Evolutionary conservation across 2,797 vertebrate species (phyloP).

Genomic region (Sebastes hubbsi): DNA sequence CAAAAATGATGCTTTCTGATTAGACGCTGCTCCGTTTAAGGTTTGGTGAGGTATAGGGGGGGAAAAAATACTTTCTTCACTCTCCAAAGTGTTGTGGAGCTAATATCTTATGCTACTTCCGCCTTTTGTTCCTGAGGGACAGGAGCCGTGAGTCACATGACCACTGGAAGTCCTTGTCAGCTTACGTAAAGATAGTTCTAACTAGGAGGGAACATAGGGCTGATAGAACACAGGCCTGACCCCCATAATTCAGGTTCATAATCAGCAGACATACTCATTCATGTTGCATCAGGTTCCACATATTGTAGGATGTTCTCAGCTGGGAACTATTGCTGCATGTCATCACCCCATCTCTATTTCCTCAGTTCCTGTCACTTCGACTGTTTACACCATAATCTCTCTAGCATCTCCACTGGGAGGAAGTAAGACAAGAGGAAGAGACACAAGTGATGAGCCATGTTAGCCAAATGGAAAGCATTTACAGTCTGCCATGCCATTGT

Average conservation of each 20-base stretch:
- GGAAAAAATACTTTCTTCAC: too few relatives aligned
- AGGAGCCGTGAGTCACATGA: not conserved
- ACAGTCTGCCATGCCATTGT: not conserved
- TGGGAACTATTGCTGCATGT: not conserved
- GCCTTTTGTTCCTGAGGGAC: too few relatives aligned
- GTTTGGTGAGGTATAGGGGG: not conserved
- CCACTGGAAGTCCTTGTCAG: not conserved
- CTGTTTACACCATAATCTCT: not conserved
- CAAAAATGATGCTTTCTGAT: not conserved
- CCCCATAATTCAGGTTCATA: not conserved
- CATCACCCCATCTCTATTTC: not conserved
- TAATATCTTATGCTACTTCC: too few relatives aligned
- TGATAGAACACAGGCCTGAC: too few relatives aligned
- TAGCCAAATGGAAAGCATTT: slow-evolving; percentile 13
- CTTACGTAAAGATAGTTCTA: not conserved
- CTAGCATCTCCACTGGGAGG: not conserved
- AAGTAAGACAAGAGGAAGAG: not conserved
- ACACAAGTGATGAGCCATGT: not conserved
- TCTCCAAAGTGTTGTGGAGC: too few relatives aligned
- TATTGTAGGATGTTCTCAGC: not conserved
- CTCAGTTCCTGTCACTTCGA: not conserved
- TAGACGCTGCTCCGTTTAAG: not conserved
- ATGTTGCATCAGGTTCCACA: not conserved
- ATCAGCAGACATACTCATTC: not conserved
- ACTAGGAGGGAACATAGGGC: not conserved